These are phyloP conservation scores for Theonella swinhoei DNA, from an alignment of 37 sponge, comb jelly and placozoan genomes.

Conservation along the genomic window DNA sequence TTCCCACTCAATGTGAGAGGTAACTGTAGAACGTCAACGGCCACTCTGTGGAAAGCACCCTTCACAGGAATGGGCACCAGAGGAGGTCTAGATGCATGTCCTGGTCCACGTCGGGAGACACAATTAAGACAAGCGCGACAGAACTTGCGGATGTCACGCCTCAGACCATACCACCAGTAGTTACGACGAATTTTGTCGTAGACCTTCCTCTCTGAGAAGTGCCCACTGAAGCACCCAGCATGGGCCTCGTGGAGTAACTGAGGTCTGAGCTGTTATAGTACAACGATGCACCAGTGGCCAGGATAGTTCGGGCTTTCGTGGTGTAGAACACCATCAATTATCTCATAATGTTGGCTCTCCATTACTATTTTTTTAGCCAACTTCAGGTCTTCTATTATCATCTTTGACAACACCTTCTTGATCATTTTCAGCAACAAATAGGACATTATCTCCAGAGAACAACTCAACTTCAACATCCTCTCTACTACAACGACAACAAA, in stretches of 20 bases:
- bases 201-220: constrained; percentile 18
- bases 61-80: constrained; percentile 1
- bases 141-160: neutral
- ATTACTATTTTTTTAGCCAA: neutral
- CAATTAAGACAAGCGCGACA: constrained; percentile 9
- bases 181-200: neutral
- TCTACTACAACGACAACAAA: neutral
- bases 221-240: constrained; percentile 31
- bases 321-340: neutral
- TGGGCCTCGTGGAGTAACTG: constrained; percentile 15
- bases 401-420: neutral
- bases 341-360: constrained; percentile 14
- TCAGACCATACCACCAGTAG: constrained; percentile 18
- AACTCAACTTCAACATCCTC: neutral
- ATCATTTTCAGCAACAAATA: neutral
- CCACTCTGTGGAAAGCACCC: neutral
- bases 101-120: neutral
- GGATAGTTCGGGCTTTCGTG: neutral
- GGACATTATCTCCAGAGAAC: neutral
- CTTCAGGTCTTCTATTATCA: neutral
- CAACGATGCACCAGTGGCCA: constrained; percentile 20
- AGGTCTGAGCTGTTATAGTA: neutral
- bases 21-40: neutral
- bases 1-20: constrained; percentile 4
- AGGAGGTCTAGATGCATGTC: neutral